Percentiles rank a stretch among this genome's conserved stretches.
Evolutionary conservation across 1,140 invertebrate genomes (phyloP).

Genomic region (Heterodera schachtii): DNA sequence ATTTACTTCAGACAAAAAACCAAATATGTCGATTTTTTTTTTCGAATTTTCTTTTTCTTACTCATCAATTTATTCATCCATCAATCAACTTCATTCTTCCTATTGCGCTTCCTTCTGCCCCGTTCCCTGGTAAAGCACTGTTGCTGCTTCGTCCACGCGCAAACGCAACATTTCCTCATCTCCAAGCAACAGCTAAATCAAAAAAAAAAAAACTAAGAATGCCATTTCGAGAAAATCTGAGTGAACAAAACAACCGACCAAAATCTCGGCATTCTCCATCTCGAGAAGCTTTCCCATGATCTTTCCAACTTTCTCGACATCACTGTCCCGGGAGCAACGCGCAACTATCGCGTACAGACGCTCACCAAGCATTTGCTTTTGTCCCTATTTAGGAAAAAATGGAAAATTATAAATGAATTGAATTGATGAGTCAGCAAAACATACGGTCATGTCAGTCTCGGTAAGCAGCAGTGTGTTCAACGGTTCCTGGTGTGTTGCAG

Average conservation of each 20-base stretch:
- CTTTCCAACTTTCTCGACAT: constrained; percentile 78
- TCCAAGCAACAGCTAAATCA: constrained; percentile 88
- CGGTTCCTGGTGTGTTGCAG: constrained; percentile 81
- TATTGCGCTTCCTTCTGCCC: constrained; percentile 4
- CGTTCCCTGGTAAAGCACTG: constrained; percentile 48
- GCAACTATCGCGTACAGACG: constrained; percentile 18
- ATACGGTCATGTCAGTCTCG: constrained; percentile 78
- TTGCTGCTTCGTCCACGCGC: constrained; percentile 72
- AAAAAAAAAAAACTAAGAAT: neutral
- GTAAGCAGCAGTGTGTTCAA: constrained; percentile 93
- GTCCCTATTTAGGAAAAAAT: neutral
- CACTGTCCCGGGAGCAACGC: constrained; percentile 72
- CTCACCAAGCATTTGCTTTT: constrained; percentile 12
- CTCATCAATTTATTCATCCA: no score
- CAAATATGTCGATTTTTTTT: no score
- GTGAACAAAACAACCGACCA: neutral
- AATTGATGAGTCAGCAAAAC: constrained; percentile 24
- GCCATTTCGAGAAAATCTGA: neutral
- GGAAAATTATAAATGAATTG: neutral
- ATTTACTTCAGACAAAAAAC: no score
- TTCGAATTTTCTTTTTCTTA: no score
- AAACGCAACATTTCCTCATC: constrained; percentile 90
- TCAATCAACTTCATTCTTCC: no score
- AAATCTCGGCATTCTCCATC: constrained; percentile 91
- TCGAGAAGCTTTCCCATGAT: constrained; percentile 99